These are phyloP conservation scores for Hololepta plana DNA, from an alignment of 2,888 invertebrate genomes.

Conservation along the genomic window DNA sequence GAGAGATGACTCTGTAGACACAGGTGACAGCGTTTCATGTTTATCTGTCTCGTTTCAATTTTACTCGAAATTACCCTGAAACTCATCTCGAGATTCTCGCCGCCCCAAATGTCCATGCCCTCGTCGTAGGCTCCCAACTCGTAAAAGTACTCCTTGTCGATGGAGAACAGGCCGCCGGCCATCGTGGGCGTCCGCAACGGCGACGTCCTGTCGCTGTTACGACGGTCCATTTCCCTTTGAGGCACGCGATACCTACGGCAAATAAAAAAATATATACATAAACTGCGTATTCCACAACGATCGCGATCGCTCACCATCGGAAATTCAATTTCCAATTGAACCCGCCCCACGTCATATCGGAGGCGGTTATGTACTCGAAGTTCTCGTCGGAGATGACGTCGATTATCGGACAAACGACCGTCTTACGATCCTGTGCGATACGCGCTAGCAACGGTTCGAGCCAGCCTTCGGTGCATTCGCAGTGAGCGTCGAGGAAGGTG, in stretches of 20 bases:
- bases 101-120: slow-evolving; percentile 99
- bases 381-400: slow-evolving; percentile 98
- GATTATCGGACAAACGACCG: slow-evolving; percentile 95
- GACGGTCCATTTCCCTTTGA: slow-evolving; percentile 85
- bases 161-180: slow-evolving; percentile 93
- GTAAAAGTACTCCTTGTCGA: slow-evolving; percentile 92
- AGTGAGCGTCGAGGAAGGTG: slow-evolving; percentile 95
- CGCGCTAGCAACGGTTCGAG: slow-evolving; percentile 83
- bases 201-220: slow-evolving; percentile 82
- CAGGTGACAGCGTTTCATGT: slow-evolving; percentile 1
- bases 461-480: slow-evolving; percentile 99
- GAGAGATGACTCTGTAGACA: slow-evolving; percentile 5
- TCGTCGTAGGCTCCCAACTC: slow-evolving; percentile 95
- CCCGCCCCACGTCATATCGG: slow-evolving; percentile 99
- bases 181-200: slow-evolving; percentile 93
- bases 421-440: slow-evolving; percentile 79
- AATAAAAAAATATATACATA: slow-evolving; percentile 4
- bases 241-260: slow-evolving; percentile 85
- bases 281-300: slow-evolving; percentile 1
- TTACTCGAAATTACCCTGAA: slow-evolving; percentile 79
- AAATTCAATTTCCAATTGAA: slow-evolving; percentile 99
- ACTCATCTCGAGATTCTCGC: slow-evolving; percentile 89
- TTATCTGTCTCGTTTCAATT: slow-evolving; percentile 6
- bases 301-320: slow-evolving; percentile 57
- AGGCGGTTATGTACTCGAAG: slow-evolving; percentile 96